Evolutionary conservation across 1,140 invertebrate species (phyloP), one percentile per base, ranked within the genome.

Genomic region (Drosophila lacertosa): DNA sequence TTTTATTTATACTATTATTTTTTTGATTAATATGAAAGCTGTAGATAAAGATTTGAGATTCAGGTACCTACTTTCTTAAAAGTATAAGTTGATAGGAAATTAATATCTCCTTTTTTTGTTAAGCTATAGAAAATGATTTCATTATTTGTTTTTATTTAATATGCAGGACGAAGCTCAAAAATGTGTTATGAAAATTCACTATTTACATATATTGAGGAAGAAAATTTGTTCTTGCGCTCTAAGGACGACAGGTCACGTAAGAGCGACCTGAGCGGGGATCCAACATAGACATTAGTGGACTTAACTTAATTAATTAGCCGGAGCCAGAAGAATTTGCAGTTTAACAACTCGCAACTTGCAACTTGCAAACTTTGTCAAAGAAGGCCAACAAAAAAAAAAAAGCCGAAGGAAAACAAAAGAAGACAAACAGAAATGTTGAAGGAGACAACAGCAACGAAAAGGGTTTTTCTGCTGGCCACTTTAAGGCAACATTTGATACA

Each of bases 291-390:
- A 64, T 69, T 69, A 64, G 42, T 57, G 67, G 50, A 50, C 51
- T 70, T 70, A 70, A 70, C 60, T 70, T 70, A 70, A 70, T 70
- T 70, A 70, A 70, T 70, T 70, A 70, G 59, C 51, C 44, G 29
- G 40, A 26, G 51, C 44, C 51, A 44, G 35, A 50, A 44, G 51
- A 65, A 65, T 57, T 65, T 70, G 51, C 60, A 57, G 67, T 51
- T 57, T 64, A 64, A 57, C 51, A 70, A 65, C 60, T 57, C 15
- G 42, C 51, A 69, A 62, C n/a, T 63, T 54, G 50, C 58, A 22
- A 29, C n/a, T n/a, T n/a, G 51, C 35, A 51, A 70, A 70, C 50
- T 70, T 70, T 70, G 60, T 70, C 67, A 70, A 70, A 57, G 60
- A 33, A 42, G 16, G 16, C 40, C 9, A 62, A 45, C 44, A 42